Evolutionary conservation across 2,888 invertebrate species (phyloP).

Genomic region (Dione juno): DNA sequence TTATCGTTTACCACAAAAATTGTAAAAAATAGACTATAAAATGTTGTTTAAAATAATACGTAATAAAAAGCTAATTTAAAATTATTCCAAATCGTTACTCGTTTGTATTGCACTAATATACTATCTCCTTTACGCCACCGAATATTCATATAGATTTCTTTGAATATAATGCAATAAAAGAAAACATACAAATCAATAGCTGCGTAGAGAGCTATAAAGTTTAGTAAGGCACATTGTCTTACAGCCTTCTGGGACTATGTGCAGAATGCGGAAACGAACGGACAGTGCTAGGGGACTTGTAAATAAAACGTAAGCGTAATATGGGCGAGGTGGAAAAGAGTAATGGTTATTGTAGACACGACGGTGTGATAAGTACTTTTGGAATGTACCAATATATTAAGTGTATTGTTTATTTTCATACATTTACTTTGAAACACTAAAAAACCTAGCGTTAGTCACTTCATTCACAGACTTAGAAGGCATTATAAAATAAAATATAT

Average conservation of each 20-base stretch:
- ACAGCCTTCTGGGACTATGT: constrained; percentile 45
- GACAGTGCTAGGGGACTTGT: constrained; percentile 45
- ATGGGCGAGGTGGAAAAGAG: constrained; percentile 33
- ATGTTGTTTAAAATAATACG: no score
- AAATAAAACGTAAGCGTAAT: constrained; percentile 48
- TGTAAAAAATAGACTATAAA: no score
- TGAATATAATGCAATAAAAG: constrained; percentile 9
- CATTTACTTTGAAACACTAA: no score
- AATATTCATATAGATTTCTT: neutral
- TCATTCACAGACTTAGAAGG: no score
- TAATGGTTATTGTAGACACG: constrained; percentile 20
- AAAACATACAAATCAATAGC: constrained; percentile 44
- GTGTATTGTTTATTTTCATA: neutral
- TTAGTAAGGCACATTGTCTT: constrained; percentile 40
- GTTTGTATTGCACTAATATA: neutral
- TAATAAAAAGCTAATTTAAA: neutral
- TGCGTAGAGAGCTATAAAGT: constrained; percentile 48
- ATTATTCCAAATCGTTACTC: neutral
- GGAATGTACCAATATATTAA: neutral
- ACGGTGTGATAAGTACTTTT: constrained; percentile 2
- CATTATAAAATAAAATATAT: no score
- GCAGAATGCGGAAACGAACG: constrained; percentile 48
- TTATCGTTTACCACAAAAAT: no score
- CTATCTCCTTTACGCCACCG: neutral
- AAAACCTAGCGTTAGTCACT: no score